A percentile compares a stretch with the other conserved stretches of the same genome.
These are phyloP conservation scores for Pogonocichla stellata DNA, from an alignment of 2,113 vertebrate genomes.

Conservation along the genomic window DNA sequence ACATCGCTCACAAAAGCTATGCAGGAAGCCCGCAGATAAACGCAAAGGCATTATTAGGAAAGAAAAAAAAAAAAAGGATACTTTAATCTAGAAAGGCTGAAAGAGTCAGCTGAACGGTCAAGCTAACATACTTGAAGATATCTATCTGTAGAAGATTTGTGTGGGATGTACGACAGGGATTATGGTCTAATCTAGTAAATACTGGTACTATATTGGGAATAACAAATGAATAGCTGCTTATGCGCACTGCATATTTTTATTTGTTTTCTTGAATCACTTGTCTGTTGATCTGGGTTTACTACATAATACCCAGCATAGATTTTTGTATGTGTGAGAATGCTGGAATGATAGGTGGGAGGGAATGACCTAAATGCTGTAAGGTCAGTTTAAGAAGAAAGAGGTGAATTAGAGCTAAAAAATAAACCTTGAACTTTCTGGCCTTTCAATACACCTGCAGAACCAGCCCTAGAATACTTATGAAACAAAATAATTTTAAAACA, in stretches of 20 bases:
- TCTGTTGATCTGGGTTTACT: neutral
- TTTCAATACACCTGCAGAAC: neutral
- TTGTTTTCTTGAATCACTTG: neutral
- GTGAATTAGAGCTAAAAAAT: neutral
- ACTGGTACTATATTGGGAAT: constrained; percentile 17
- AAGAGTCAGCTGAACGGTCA: neutral
- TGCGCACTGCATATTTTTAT: neutral
- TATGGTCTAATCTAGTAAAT: constrained; percentile 41
- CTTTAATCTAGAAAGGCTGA: neutral
- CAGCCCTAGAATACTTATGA: neutral
- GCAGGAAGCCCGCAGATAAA: neutral
- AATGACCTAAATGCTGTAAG: neutral
- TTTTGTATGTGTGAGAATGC: neutral
- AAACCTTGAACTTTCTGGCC: neutral
- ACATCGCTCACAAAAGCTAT: neutral
- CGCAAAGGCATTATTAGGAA: neutral
- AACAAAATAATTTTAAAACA: neutral
- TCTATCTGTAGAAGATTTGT: constrained; percentile 13
- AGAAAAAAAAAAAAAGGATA: neutral
- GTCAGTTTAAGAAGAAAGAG: neutral
- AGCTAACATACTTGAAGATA: neutral
- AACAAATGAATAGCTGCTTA: neutral
- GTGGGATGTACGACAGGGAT: constrained; percentile 28
- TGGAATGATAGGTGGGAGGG: neutral
- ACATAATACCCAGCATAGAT: neutral